A percentile compares a stretch with the other conserved stretches of the same genome.
These are phyloP conservation scores for Eupithecia inturbata DNA, from an alignment of 2,888 invertebrate species.

Conservation along the genomic window DNA sequence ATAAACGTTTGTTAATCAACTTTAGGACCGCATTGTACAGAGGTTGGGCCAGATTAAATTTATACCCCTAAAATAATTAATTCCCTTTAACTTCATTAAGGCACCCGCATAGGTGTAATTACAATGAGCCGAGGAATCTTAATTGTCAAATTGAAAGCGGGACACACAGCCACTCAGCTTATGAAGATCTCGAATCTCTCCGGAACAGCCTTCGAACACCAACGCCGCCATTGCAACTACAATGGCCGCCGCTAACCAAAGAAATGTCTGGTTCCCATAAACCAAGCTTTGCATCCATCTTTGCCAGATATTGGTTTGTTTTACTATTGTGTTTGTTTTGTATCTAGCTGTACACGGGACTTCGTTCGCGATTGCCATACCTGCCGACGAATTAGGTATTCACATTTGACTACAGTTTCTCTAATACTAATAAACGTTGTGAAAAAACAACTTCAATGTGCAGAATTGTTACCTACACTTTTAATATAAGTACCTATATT, in stretches of 20 bases:
- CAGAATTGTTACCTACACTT: no score
- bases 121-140: conserved; percentile 83
- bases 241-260: not conserved
- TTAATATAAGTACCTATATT: no score
- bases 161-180: conserved; percentile 53
- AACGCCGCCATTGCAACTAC: not conserved
- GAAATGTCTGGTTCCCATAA: not conserved
- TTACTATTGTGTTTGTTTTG: no score
- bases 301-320: not conserved
- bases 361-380: no score
- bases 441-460: no score
- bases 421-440: no score
- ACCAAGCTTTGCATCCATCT: not conserved
- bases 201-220: not conserved
- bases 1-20: conserved; percentile 62
- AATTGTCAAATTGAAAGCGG: conserved; percentile 78
- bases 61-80: conserved; percentile 82
- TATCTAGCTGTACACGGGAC: no score
- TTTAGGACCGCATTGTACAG: conserved; percentile 66
- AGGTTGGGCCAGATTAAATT: conserved; percentile 80
- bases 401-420: no score
- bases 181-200: not conserved
- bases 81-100: conserved; percentile 84
- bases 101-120: conserved; percentile 84
- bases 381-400: no score